phyloP scores from a whole-genome alignment of 2,888 invertebrate species.

The Schrankia costaestrigalis region DNA sequence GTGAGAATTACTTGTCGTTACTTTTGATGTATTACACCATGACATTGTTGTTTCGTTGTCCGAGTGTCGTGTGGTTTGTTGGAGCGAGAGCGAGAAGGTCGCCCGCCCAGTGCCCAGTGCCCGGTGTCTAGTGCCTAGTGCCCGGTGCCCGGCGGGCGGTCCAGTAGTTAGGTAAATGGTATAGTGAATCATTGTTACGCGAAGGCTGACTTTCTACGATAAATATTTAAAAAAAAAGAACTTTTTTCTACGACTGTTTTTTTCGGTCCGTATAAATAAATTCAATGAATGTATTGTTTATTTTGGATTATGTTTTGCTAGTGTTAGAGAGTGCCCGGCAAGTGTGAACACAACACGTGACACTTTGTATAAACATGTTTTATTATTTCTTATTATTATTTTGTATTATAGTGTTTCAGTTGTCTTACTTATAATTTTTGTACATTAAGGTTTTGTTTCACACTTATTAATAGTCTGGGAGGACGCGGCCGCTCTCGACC shows the following conservation, averaged over 20 bases:
- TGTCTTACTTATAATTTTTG: constrained; percentile 57
- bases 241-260: constrained; percentile 37
- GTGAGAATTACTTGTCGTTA: constrained; percentile 24
- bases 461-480: constrained; percentile 40
- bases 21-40: constrained; percentile 32
- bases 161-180: constrained; percentile 51
- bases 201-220: constrained; percentile 68
- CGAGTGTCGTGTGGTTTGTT: background rate
- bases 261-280: constrained; percentile 31
- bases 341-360: constrained; percentile 37
- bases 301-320: constrained; percentile 22
- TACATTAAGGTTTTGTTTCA: constrained; percentile 67
- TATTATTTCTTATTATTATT: too few species aligned
- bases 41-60: constrained; percentile 28
- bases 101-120: too few species aligned
- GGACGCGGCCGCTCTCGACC: constrained; percentile 11
- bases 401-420: constrained; percentile 65
- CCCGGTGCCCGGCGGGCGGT: too few species aligned
- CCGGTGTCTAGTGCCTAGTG: too few species aligned
- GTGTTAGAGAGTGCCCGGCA: constrained; percentile 30
- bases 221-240: constrained; percentile 52
- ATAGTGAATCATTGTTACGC: constrained; percentile 52
- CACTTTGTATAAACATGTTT: constrained; percentile 54
- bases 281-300: constrained; percentile 21
- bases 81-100: background rate